phyloP scores from a whole-genome alignment of 2,888 invertebrate genomes.

The Rhorus exstirpatorius region DNA sequence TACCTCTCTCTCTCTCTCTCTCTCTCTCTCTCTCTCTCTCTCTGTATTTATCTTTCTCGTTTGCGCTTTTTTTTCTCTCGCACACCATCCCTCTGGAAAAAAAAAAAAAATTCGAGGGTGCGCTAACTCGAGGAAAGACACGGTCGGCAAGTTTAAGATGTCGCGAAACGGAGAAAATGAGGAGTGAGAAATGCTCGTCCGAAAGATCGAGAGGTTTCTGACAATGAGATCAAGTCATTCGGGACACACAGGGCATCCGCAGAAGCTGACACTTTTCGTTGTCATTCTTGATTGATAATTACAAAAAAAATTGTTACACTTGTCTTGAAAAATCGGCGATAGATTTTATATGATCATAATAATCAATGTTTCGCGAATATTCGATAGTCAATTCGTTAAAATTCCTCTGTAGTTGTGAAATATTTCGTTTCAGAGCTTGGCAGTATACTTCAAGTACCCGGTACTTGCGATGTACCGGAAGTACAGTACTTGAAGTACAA shows the following conservation, averaged over 20 bases:
- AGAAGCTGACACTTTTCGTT: conserved; percentile 20
- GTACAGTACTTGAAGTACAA: no score
- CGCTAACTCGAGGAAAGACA: conserved; percentile 59
- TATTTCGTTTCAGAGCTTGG: no score
- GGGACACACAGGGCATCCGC: conserved; percentile 1
- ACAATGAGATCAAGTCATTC: conserved; percentile 63
- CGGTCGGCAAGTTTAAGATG: conserved; percentile 62
- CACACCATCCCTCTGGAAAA: conserved; percentile 55
- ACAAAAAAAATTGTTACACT: not conserved
- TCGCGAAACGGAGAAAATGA: conserved; percentile 17
- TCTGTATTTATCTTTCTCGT: conserved; percentile 16
- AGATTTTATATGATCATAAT: not conserved
- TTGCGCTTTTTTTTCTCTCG: conserved; percentile 53
- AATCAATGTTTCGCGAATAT: not conserved
- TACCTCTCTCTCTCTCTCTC: conserved; percentile 38
- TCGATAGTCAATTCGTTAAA: no score
- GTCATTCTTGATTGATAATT: conserved; percentile 15
- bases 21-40: conserved; percentile 26
- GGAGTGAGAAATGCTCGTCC: conserved; percentile 42
- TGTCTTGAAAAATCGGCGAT: not conserved
- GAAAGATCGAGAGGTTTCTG: conserved; percentile 60
- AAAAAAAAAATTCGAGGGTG: conserved; percentile 65
- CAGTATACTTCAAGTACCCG: no score
- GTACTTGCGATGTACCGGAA: no score
- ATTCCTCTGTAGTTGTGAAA: no score